These are phyloP conservation scores for Cetonia aurata DNA, from an alignment of 2,888 invertebrate genomes.

Conservation along the genomic window DNA sequence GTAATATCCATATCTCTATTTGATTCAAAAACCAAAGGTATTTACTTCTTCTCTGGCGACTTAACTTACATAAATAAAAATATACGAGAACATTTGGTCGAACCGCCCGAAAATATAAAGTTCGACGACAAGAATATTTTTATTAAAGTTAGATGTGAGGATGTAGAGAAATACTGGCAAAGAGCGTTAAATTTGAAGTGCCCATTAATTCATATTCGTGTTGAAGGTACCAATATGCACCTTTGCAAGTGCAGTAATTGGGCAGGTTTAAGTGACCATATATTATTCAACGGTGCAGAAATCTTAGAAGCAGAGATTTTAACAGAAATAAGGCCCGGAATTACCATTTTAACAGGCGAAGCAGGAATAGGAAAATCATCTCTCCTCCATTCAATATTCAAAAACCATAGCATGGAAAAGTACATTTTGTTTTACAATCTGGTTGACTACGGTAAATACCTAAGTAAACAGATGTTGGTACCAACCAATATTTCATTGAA, in stretches of 20 bases:
- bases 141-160: not conserved
- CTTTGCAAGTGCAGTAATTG: not conserved
- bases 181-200: not conserved
- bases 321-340: not conserved
- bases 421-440: constrained; percentile 8
- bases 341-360: constrained; percentile 10
- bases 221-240: not conserved
- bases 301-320: constrained; percentile 1
- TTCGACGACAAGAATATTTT: no score
- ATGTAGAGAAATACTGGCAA: not conserved
- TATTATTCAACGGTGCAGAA: not conserved
- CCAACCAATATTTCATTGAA: not conserved
- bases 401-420: not conserved
- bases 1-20: not conserved
- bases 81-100: not conserved
- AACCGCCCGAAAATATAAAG: not conserved
- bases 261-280: not conserved
- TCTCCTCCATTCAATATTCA: not conserved
- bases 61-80: not conserved
- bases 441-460: not conserved
- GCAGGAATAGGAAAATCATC: constrained; percentile 11
- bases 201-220: not conserved
- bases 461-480: not conserved
- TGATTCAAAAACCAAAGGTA: not conserved
- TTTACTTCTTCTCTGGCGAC: not conserved